These are phyloP conservation scores for Aromia moschata DNA, from an alignment of 2,888 invertebrate species.

Conservation along the genomic window DNA sequence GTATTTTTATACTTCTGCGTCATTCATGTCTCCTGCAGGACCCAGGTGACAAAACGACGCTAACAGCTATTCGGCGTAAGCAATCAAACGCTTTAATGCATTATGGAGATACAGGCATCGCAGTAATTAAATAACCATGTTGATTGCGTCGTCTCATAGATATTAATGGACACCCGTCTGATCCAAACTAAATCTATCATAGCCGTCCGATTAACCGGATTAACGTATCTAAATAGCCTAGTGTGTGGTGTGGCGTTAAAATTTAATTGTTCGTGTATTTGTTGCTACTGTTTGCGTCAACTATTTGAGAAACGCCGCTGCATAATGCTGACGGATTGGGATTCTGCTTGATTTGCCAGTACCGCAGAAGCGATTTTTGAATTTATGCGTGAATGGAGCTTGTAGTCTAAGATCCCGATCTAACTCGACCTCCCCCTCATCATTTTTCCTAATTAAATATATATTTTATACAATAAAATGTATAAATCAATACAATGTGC, in stretches of 20 bases:
- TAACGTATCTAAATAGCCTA: background rate
- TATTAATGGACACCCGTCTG: background rate
- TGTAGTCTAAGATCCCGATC: too few relatives aligned
- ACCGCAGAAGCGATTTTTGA: constrained; percentile 1
- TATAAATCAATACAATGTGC: too few relatives aligned
- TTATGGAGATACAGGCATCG: background rate
- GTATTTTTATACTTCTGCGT: too few relatives aligned
- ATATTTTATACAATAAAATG: too few relatives aligned
- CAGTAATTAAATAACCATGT: background rate
- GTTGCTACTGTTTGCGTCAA: background rate
- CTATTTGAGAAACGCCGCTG: background rate
- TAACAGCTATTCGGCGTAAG: too few relatives aligned
- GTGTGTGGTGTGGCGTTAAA: background rate
- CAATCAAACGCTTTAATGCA: too few relatives aligned
- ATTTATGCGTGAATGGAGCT: too few relatives aligned
- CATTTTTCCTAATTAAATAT: too few relatives aligned
- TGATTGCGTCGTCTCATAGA: background rate
- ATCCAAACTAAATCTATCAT: background rate
- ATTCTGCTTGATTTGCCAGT: background rate
- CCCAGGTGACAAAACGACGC: too few relatives aligned
- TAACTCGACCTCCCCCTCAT: too few relatives aligned
- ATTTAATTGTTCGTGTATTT: constrained; percentile 1
- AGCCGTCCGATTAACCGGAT: constrained; percentile 2
- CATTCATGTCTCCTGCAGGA: too few relatives aligned
- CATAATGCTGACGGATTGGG: background rate